Percentiles rank a stretch among this genome's conserved stretches.
Evolutionary conservation across 2,113 vertebrate genomes (phyloP).

Genomic region (Sitta europaea): DNA sequence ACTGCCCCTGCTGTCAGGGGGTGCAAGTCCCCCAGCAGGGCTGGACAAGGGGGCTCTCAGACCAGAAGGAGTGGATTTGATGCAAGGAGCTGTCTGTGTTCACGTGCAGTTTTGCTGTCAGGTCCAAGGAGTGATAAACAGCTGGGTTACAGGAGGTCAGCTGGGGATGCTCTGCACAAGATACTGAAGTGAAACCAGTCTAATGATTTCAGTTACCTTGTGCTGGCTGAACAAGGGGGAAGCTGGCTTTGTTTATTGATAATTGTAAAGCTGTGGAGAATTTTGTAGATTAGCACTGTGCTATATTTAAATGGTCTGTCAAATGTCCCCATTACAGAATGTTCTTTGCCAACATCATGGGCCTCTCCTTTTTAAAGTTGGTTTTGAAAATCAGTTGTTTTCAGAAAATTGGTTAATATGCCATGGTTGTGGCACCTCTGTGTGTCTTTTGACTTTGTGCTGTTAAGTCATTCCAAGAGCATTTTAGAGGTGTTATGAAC

Average conservation of each 20-base stretch:
- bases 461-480: neutral
- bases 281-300: neutral
- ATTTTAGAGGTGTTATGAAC: neutral
- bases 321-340: neutral
- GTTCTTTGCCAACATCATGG: neutral
- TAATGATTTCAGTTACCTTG: neutral
- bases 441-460: neutral
- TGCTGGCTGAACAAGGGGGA: neutral
- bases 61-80: fast-evolving
- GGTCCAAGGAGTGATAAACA: neutral
- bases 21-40: fast-evolving
- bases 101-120: neutral
- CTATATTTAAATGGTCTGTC: constrained; percentile 7
- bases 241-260: neutral
- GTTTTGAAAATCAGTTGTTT: neutral
- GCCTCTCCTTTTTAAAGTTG: neutral
- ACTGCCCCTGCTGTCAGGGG: neutral
- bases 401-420: neutral
- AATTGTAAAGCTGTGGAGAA: neutral
- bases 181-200: neutral
- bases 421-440: neutral
- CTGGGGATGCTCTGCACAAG: neutral
- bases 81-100: fast-evolving
- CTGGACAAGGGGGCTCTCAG: neutral
- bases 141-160: neutral